These are phyloP conservation scores for Girardinus metallicus DNA, from an alignment of 2,797 vertebrate genomes.

Conservation along the genomic window DNA sequence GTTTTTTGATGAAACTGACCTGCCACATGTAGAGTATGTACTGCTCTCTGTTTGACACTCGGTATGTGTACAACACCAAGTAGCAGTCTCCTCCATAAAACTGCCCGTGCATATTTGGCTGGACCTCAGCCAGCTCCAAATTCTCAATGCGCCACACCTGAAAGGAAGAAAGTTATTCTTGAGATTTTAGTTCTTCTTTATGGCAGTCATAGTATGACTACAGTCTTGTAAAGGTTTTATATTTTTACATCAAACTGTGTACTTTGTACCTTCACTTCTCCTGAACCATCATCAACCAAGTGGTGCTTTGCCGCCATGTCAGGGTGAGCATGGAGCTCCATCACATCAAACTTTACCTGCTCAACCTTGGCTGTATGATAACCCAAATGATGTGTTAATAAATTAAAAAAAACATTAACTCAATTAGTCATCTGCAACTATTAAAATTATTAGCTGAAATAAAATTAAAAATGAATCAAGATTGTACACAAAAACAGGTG, in stretches of 20 bases:
- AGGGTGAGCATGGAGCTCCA: conserved; percentile 87
- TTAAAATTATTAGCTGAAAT: background rate
- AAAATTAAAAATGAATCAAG: background rate
- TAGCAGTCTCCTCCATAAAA: conserved; percentile 95
- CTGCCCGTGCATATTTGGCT: conserved; percentile 84
- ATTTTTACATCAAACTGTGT: background rate
- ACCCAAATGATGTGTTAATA: background rate
- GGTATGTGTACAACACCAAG: conserved; percentile 89
- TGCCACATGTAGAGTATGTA: conserved; percentile 94
- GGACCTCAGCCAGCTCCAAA: conserved; percentile 83
- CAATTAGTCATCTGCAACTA: background rate
- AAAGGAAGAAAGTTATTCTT: background rate
- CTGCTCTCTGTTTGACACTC: conserved; percentile 77
- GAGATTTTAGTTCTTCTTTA: background rate
- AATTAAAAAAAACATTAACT: background rate
- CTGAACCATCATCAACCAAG: conserved; percentile 91
- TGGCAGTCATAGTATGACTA: background rate
- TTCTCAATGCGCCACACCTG: conserved; percentile 92
- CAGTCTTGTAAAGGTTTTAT: background rate
- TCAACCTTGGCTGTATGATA: conserved; percentile 85
- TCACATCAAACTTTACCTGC: conserved; percentile 89
- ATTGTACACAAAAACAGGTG: background rate
- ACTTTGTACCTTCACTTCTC: conserved; percentile 83
- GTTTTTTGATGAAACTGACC: conserved; percentile 68
- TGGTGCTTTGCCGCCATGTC: conserved; percentile 89